These are phyloP conservation scores for Melanotaenia boesemani DNA, from an alignment of 2,797 vertebrate species.

Conservation along the genomic window DNA sequence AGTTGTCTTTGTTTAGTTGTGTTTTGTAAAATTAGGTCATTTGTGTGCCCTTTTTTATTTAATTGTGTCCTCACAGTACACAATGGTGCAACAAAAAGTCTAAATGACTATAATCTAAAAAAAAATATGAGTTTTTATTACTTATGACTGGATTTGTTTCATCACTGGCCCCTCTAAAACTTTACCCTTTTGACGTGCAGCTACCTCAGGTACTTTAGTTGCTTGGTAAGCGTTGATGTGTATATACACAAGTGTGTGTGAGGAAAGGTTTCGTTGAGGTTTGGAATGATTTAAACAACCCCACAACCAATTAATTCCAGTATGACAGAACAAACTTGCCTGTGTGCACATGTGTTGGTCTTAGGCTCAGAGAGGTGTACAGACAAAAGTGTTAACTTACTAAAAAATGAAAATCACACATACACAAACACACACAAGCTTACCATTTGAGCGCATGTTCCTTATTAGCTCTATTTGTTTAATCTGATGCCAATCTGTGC, in stretches of 20 bases:
- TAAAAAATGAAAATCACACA: conserved; percentile 48
- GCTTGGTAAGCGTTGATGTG: conserved; percentile 40
- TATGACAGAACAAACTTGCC: conserved; percentile 75
- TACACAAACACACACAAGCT: conserved; percentile 30
- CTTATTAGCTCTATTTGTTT: conserved; percentile 71
- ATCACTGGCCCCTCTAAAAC: conserved; percentile 23
- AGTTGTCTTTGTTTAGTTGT: too few species aligned
- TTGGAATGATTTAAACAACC: conserved; percentile 75
- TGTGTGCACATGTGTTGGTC: conserved; percentile 70
- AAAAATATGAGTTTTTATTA: conserved; percentile 4
- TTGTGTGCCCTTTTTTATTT: not conserved
- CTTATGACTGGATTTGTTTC: conserved; percentile 24
- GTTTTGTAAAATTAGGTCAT: too few species aligned
- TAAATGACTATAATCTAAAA: not conserved
- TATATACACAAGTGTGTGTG: conserved; percentile 18
- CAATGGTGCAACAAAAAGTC: not conserved
- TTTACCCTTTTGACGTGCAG: conserved; percentile 34
- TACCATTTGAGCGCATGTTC: conserved; percentile 61
- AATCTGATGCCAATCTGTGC: conserved; percentile 59
- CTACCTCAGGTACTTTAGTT: conserved; percentile 31
- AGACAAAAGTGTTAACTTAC: conserved; percentile 72
- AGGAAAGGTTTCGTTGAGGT: conserved; percentile 61
- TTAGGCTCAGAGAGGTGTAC: conserved; percentile 62
- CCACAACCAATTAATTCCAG: conserved; percentile 74
- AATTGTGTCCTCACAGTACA: not conserved